These are phyloP conservation scores for Montipora foliosa DNA, from an alignment of 64 coral and sea anemone species.

Conservation along the genomic window DNA sequence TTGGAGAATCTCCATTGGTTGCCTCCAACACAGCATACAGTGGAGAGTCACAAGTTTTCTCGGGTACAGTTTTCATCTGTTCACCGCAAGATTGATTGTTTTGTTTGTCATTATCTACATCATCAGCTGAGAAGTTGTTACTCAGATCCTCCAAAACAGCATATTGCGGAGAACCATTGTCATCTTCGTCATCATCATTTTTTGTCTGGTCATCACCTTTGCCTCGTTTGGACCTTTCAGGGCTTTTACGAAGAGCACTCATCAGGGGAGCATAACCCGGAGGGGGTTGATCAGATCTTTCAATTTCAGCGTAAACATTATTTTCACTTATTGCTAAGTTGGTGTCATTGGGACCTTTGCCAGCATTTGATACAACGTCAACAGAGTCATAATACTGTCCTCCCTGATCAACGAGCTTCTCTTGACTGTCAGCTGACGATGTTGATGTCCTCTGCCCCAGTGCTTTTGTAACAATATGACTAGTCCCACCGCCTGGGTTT, in stretches of 20 bases:
- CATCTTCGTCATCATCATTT: neutral
- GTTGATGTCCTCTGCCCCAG: neutral
- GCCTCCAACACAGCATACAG: slow-evolving; percentile 31
- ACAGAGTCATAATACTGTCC: slow-evolving; percentile 48
- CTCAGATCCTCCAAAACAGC: slow-evolving; percentile 38
- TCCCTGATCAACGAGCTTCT: slow-evolving; percentile 14
- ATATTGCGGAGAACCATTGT: slow-evolving; percentile 24
- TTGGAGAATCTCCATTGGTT: neutral
- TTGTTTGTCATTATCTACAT: neutral
- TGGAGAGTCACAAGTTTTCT: neutral
- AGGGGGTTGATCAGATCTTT: slow-evolving; percentile 21
- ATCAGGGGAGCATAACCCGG: neutral
- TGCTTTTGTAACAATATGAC: neutral
- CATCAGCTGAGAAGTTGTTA: neutral
- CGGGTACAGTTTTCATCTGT: neutral
- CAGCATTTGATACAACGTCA: slow-evolving; percentile 23
- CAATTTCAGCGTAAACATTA: slow-evolving; percentile 22
- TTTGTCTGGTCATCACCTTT: neutral
- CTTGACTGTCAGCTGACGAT: slow-evolving; percentile 1
- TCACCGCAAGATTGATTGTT: neutral
- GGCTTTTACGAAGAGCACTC: neutral
- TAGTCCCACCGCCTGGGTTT: neutral
- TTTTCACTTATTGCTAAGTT: neutral
- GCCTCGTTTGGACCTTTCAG: neutral
- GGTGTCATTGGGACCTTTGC: neutral